Evolutionary conservation across 2,888 invertebrate genomes (phyloP).

Genomic region (Aquatica leii): DNA sequence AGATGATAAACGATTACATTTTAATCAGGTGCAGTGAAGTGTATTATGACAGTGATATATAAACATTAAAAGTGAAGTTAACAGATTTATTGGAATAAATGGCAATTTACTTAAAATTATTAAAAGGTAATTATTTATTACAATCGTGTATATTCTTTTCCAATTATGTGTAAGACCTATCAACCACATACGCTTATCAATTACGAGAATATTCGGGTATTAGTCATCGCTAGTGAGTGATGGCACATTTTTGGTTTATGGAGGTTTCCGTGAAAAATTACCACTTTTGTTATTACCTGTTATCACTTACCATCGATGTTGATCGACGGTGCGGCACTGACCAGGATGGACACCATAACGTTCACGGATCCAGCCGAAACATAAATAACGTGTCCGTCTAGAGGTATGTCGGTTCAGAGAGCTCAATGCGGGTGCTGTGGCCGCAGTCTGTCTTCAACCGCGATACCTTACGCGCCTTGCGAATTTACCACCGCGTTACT

Average conservation of each 20-base stretch:
- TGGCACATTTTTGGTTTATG: not conserved
- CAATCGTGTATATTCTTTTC: not conserved
- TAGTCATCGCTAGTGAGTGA: slow-evolving; percentile 18
- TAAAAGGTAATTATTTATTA: slow-evolving; percentile 36
- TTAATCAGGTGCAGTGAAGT: slow-evolving; percentile 16
- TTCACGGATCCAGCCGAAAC: slow-evolving; percentile 46
- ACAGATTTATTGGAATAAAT: slow-evolving; percentile 28
- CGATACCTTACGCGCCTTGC: slow-evolving; percentile 49
- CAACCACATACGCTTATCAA: slow-evolving; percentile 16
- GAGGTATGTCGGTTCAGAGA: slow-evolving; percentile 47
- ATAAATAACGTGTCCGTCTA: slow-evolving; percentile 47
- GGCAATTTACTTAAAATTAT: slow-evolving; percentile 34
- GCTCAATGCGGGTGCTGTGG: slow-evolving; percentile 48
- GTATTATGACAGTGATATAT: not conserved
- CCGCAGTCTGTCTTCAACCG: slow-evolving; percentile 49
- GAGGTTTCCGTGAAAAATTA: slow-evolving; percentile 15
- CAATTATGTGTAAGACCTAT: not conserved
- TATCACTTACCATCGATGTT: slow-evolving; percentile 36
- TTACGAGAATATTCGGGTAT: slow-evolving; percentile 7
- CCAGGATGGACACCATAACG: slow-evolving; percentile 40
- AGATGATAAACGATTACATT: slow-evolving; percentile 27
- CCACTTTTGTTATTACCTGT: slow-evolving; percentile 12
- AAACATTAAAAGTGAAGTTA: not conserved
- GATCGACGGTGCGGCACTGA: slow-evolving; percentile 37
- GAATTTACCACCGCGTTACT: slow-evolving; percentile 39